Evolutionary conservation across 2,113 vertebrate species (phyloP).

Genomic region (Tricholaema leucomelas): DNA sequence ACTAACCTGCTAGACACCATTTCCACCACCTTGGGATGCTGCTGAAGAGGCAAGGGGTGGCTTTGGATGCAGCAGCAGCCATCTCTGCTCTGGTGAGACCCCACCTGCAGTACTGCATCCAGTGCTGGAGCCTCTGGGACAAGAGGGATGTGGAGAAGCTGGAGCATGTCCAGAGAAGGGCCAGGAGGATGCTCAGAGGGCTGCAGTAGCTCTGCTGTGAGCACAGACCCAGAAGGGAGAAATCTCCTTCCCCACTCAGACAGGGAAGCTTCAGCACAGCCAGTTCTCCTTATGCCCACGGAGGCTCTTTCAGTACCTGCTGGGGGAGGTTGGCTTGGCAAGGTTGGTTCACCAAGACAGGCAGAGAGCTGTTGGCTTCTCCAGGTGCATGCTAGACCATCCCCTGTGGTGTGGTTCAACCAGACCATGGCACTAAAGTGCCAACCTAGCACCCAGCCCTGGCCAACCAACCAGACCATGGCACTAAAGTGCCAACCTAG

Average conservation of each 20-base stretch:
- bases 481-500: too few relatives aligned
- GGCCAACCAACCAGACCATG: too few relatives aligned
- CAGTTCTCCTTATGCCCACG: background rate
- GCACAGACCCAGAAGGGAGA: background rate
- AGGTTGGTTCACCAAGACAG: background rate
- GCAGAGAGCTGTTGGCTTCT: background rate
- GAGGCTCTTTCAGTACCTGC: background rate
- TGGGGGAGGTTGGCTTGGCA: background rate
- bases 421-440: too few relatives aligned
- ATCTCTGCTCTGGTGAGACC: too few relatives aligned
- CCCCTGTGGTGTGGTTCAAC: too few relatives aligned
- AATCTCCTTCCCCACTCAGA: background rate
- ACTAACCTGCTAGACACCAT: background rate
- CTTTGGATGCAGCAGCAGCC: background rate
- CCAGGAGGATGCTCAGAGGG: too few relatives aligned
- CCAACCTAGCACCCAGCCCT: too few relatives aligned
- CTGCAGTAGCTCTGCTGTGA: too few relatives aligned
- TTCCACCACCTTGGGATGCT: background rate
- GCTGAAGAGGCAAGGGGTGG: background rate
- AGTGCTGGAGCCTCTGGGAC: too few relatives aligned
- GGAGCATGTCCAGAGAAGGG: too few relatives aligned
- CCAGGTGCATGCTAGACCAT: background rate
- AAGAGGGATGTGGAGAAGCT: too few relatives aligned
- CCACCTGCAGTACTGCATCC: too few relatives aligned
- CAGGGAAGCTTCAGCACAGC: rapidly evolving